Evolutionary conservation across 2,888 invertebrate species (phyloP), one percentile per base, ranked within the genome.

Genomic region (Galerucella pusilla): DNA sequence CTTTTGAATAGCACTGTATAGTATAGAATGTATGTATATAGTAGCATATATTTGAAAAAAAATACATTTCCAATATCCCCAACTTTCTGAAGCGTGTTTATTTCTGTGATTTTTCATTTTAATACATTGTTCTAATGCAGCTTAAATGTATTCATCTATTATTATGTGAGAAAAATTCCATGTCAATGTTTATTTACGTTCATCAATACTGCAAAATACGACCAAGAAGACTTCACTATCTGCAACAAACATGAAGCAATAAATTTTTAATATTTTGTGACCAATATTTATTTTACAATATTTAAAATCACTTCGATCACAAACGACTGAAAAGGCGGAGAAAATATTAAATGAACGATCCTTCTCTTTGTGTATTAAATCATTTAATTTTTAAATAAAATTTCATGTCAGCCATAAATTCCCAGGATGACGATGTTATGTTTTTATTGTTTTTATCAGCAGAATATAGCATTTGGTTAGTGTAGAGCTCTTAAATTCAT

Each of bases 221-320:
- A 90, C 81, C 90, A 91, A 46, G 64, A 65, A 10, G 64, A 65
- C 81, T 90, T 90, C 72, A 91, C 87, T 60, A 91, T 90, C 90
- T 91, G 88, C 78, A 89, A 90, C 57, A 69, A 16, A 57, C 1
- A 20, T 20, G 20, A 16, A 57, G 10, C 2, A 9, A 57, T 20
- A 57, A 12, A 10, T 12, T 46, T 11, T 49, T 2, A 49, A 3
- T 42, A 42, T 6, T 9, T 7, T 42, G 1, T 42, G 7, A 42
- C 35, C 35, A 9, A 42, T 5, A 5, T 35, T 35, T 35, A 35
- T 35, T 35, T 35, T 5, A 35, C 35, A 35, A 35, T 35, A 35
- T 5, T 35, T 35, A 35, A 35, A 6, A 20, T 20, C 20, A 20
- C 35, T 5, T 5, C 6, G 4, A 6, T 6, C 6, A 35, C 35